Evolutionary conservation across 35 echinoderm and acorn worm genomes (phyloP).

Genomic region (Ptychodera flava): DNA sequence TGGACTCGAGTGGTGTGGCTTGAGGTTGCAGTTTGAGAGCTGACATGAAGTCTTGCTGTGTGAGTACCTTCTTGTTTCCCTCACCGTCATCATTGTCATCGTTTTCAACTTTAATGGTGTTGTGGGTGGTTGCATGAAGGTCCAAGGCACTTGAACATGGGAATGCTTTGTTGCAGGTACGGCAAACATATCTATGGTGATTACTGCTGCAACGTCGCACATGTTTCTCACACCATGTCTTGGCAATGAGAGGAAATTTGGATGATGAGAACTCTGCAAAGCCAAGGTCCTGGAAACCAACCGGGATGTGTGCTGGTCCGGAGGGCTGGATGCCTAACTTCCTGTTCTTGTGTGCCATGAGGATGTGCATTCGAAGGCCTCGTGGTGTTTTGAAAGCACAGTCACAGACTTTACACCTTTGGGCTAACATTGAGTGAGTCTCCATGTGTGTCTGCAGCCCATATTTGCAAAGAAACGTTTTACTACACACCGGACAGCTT

Average conservation of each 20-base stretch:
- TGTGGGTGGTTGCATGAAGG: constrained; percentile 35
- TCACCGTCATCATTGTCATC: too few relatives aligned
- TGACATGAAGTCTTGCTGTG: constrained; percentile 41
- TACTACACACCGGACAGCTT: constrained; percentile 68
- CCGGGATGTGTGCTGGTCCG: constrained; percentile 9
- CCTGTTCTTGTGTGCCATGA: constrained; percentile 73
- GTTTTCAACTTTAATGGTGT: neutral
- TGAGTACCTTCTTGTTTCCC: too few relatives aligned
- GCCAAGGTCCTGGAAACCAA: constrained; percentile 66
- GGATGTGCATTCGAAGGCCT: constrained; percentile 89
- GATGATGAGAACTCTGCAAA: constrained; percentile 76
- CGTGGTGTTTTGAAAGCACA: constrained; percentile 63
- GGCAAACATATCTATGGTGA: constrained; percentile 25
- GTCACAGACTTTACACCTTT: constrained; percentile 66
- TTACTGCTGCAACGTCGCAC: constrained; percentile 19
- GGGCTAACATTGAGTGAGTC: constrained; percentile 61
- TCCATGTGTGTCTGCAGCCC: constrained; percentile 85
- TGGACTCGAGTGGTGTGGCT: constrained; percentile 15
- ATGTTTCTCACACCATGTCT: constrained; percentile 78
- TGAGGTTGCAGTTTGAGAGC: constrained; percentile 37
- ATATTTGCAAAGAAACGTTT: constrained; percentile 82
- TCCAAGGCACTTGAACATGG: constrained; percentile 75
- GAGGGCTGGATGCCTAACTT: neutral
- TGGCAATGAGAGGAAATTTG: constrained; percentile 83
- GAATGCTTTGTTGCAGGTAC: constrained; percentile 70